Conservation (phyloP, 1,140 invertebrate species). For the Saccostrea echinata region DNA sequence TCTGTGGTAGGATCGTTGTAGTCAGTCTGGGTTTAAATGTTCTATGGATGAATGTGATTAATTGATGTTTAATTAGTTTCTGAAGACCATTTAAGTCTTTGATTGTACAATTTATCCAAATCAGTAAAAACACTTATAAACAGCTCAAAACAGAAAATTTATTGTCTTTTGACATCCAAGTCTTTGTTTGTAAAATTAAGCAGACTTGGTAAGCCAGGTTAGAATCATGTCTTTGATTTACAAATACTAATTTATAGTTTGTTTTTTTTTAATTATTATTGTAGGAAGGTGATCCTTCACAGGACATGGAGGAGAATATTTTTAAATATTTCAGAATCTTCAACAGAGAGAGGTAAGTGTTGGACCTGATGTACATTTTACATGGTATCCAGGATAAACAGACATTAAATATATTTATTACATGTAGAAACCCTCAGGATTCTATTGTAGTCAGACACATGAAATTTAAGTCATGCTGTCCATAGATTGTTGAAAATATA, state of each 20-base stretch:
- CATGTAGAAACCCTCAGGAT: too few relatives aligned
- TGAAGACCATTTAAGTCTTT: too few relatives aligned
- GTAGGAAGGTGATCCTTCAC: slow-evolving; percentile 63
- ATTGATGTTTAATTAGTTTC: too few relatives aligned
- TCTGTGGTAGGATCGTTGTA: slow-evolving; percentile 44
- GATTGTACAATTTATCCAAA: background rate
- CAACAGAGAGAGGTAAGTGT: slow-evolving; percentile 64
- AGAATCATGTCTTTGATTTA: background rate
- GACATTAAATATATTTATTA: too few relatives aligned
- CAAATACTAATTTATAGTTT: background rate
- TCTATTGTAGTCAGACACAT: too few relatives aligned
- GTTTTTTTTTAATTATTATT: background rate
- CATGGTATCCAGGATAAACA: too few relatives aligned
- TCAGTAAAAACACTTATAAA: background rate
- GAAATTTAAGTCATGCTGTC: too few relatives aligned
- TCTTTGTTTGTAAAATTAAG: background rate
- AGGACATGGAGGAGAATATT: slow-evolving; percentile 64
- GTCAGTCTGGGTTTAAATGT: too few relatives aligned
- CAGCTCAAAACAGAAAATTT: background rate
- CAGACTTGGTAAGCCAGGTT: background rate
- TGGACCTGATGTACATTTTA: too few relatives aligned
- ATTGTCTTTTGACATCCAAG: background rate
- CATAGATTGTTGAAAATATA: too few relatives aligned
- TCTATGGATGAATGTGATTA: too few relatives aligned
- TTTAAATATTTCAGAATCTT: slow-evolving; percentile 66